A percentile compares a stretch with the other conserved stretches of the same genome.
Evolutionary conservation across 2,113 vertebrate genomes (phyloP).

Genomic region (Ictidomys tridecemlineatus): DNA sequence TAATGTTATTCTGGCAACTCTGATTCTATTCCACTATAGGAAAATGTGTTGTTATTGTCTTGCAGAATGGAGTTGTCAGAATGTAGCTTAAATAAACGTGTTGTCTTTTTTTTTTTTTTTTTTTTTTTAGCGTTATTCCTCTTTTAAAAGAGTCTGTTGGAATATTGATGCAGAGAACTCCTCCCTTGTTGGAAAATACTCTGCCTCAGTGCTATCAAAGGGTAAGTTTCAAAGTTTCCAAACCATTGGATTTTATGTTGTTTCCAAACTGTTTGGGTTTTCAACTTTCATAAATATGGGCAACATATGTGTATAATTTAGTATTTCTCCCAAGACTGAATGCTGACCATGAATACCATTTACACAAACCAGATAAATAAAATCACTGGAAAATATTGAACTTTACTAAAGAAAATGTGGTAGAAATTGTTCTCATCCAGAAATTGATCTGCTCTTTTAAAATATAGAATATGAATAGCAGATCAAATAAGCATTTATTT

Average conservation of each 20-base stretch:
- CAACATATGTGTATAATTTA: conserved; percentile 50
- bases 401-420: conserved; percentile 50
- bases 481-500: conserved; percentile 5
- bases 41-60: background rate
- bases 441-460: conserved; percentile 32
- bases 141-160: conserved; percentile 96
- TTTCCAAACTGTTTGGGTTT: conserved; percentile 44
- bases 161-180: conserved; percentile 98
- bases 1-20: background rate
- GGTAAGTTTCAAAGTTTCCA: conserved; percentile 88
- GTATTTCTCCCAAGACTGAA: conserved; percentile 60
- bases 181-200: conserved; percentile 91
- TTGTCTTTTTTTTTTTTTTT: conserved; percentile 37
- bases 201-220: conserved; percentile 98
- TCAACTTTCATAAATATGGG: conserved; percentile 32
- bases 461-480: background rate
- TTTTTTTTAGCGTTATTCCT: conserved; percentile 93
- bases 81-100: conserved; percentile 1
- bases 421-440: background rate
- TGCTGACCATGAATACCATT: conserved; percentile 53
- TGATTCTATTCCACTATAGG: background rate
- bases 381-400: conserved; percentile 47
- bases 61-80: background rate
- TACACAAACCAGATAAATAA: conserved; percentile 37
- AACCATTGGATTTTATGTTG: background rate